These are phyloP conservation scores for Furcula furcula DNA, from an alignment of 2,888 invertebrate genomes.

Conservation along the genomic window DNA sequence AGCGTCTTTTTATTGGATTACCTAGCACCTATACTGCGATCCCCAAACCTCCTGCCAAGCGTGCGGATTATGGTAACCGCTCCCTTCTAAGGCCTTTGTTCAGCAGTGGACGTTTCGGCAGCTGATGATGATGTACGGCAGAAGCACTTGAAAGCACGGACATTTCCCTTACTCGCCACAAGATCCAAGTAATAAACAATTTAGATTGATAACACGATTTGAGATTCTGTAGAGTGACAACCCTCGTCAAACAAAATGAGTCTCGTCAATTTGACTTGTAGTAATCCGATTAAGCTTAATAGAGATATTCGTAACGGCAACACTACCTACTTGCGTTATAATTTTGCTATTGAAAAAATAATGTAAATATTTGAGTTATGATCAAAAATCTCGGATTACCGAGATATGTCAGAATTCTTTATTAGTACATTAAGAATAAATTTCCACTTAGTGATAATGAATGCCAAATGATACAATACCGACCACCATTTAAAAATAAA, in stretches of 20 bases:
- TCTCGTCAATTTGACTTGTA: conserved; percentile 55
- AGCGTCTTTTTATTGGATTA: too few relatives aligned
- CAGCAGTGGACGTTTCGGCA: too few relatives aligned
- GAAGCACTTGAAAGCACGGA: too few relatives aligned
- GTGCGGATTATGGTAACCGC: too few relatives aligned
- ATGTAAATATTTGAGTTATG: conserved; percentile 1
- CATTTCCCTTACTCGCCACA: too few relatives aligned
- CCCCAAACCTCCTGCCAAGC: too few relatives aligned
- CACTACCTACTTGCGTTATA: conserved; percentile 24
- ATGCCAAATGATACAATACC: not conserved
- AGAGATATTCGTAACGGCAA: conserved; percentile 53
- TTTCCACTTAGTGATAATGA: not conserved
- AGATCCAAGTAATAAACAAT: too few relatives aligned
- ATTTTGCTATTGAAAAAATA: conserved; percentile 19
- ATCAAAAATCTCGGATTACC: not conserved
- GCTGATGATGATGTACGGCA: too few relatives aligned
- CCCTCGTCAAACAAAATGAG: conserved; percentile 54
- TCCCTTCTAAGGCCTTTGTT: too few relatives aligned
- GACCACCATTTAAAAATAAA: not conserved
- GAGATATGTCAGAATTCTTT: not conserved
- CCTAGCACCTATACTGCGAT: too few relatives aligned
- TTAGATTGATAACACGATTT: too few relatives aligned
- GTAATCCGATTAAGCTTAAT: conserved; percentile 72
- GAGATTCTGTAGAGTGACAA: not conserved
- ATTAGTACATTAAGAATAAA: not conserved